Base-by-base conservation (phyloP, 2,888 invertebrate species). In the Patella pellucida region DNA sequence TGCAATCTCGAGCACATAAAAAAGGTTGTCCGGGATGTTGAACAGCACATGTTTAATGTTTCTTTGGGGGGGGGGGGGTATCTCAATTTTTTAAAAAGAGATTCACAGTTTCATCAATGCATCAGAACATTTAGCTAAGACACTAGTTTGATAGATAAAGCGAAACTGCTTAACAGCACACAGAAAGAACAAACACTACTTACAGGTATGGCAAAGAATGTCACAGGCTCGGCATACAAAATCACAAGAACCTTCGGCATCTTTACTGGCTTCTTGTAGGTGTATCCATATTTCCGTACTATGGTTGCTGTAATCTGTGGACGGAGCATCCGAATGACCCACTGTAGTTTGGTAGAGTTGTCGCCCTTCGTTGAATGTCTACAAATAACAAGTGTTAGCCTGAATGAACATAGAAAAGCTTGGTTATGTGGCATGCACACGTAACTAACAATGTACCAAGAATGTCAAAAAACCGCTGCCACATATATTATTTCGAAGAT, bases 161-260 rank as follows among this genome's bases (percentile, higher is more conserved):
- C 7, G 41, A 41, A 41, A 41, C 5, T 41, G 41, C 5, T 41
- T 41, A 41, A 41, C 41, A n/a, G 50, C 0, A 27, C 5, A 11
- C 27, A 16, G 50, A 23, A 69, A 15, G 11, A 41, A 3, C n/a
- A 14, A 72, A 62, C 54, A 56, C 15, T 27, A 75, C 79, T 75
- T 78, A 84, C 87, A 7, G 86, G 91, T 82, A 83, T 83, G 75
- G 86, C 88, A 52, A 71, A 83, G 31, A 84, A 91, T 81, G 51
- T 79, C 77, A 16, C 70, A 31, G 15, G 81, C 77, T 67, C 81
- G 81, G 41, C 79, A 71, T 27, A 84, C 50, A 68, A 84, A 84
- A 50, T 84, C 83, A 19, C 68, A 75, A 16, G 80, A 78, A 27
- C 73, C 72, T 27, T 81, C 81, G 9, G 84, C 77, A 23, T 84